phyloP scores from a whole-genome alignment of 2,888 invertebrate genomes.

The Patella caerulea region DNA sequence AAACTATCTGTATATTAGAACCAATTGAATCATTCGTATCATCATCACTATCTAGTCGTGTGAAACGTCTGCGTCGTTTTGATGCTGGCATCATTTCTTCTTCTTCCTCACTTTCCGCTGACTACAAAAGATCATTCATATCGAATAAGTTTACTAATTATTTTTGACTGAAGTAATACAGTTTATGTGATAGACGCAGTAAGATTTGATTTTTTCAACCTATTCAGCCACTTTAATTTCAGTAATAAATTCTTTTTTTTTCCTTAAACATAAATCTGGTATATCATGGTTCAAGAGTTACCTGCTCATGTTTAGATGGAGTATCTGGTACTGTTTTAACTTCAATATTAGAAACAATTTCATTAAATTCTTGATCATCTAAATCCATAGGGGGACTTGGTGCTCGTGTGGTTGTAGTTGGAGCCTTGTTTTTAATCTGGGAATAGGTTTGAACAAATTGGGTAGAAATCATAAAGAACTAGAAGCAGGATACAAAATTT shows the following conservation, averaged over 20 bases:
- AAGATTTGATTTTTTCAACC: background rate
- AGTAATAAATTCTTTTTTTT: background rate
- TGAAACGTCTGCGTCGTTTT: background rate
- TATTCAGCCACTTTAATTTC: background rate
- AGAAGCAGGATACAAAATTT: background rate
- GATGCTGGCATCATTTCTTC: background rate
- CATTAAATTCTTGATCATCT: background rate
- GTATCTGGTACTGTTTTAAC: background rate
- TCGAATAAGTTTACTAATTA: background rate
- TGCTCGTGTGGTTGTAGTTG: background rate
- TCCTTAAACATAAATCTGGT: background rate
- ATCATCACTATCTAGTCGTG: background rate
- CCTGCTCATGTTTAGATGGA: conserved; percentile 1
- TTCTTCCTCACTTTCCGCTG: background rate
- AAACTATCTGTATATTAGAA: background rate
- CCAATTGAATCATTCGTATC: background rate
- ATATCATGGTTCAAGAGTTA: background rate
- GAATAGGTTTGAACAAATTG: too few species aligned
- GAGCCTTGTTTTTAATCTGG: too few species aligned
- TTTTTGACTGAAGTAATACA: background rate
- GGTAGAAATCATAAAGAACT: background rate
- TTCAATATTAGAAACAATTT: background rate
- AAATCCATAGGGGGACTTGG: background rate
- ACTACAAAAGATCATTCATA: background rate
- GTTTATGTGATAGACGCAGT: background rate